Evolutionary conservation across 2,113 vertebrate genomes (phyloP).

Genomic region (Colistium nudipinnis): DNA sequence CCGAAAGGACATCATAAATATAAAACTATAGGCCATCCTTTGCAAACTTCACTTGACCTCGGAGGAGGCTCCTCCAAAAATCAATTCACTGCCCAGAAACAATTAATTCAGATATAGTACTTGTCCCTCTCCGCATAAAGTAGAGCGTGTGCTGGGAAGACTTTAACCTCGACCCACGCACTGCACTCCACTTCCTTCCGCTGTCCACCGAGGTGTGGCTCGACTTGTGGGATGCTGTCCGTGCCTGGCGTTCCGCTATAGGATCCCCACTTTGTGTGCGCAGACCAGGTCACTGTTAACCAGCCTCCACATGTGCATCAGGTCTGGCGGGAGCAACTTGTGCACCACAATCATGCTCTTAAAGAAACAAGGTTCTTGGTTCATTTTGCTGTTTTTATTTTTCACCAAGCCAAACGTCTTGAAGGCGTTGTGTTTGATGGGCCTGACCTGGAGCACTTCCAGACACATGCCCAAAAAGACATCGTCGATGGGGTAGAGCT

Average conservation of each 20-base stretch:
- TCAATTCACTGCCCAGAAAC: constrained; percentile 40
- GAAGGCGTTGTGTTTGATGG: constrained; percentile 89
- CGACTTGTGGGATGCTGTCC: background rate
- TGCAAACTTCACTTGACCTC: constrained; percentile 42
- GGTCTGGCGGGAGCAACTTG: constrained; percentile 91
- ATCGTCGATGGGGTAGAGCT: constrained; percentile 94
- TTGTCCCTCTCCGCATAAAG: constrained; percentile 58
- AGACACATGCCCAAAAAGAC: constrained; percentile 98
- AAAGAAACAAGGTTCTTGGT: constrained; percentile 95
- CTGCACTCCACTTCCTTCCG: background rate
- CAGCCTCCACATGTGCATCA: constrained; percentile 92
- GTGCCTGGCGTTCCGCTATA: constrained; percentile 77
- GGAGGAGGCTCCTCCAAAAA: constrained; percentile 16
- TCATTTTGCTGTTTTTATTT: constrained; percentile 92
- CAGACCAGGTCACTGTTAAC: constrained; percentile 91
- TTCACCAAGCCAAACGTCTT: constrained; percentile 95
- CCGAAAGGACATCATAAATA: constrained; percentile 54
- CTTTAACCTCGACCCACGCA: background rate
- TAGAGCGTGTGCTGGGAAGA: constrained; percentile 41
- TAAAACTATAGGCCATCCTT: constrained; percentile 6
- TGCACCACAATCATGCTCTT: constrained; percentile 95
- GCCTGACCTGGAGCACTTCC: constrained; percentile 87
- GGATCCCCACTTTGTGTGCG: constrained; percentile 84
- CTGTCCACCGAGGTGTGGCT: constrained; percentile 17
- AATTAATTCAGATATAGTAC: constrained; percentile 28